Base-by-base conservation (phyloP, 2,797 vertebrate species). In the Choloepus didactylus region DNA sequence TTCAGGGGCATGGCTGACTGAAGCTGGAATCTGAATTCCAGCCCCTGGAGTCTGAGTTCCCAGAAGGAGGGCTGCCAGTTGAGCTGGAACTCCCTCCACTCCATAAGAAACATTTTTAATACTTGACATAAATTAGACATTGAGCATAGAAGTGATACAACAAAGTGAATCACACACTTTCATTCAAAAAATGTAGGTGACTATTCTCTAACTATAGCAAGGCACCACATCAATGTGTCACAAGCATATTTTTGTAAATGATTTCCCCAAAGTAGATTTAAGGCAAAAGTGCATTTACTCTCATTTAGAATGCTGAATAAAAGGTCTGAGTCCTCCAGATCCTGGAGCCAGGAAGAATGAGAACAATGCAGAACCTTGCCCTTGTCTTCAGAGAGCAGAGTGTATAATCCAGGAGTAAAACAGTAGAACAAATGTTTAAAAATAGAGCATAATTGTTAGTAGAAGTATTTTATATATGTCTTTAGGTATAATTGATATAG, bases 61-160 rank as follows among this genome's bases (percentile, higher is more conserved):
- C 35, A 35, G 35, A 35, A 35, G 35, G 35, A 35, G 35, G 35
- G 35, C 35, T 35, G 35, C 35, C 35, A 35, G 35, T 35, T 35
- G 35, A 35, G 35, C 35, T 35, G 35, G 35, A 35, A 35, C 35
- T 35, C 35, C 35, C 35, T 35, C 35, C 35, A 35, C 35, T 35
- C 35, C 59, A 60, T 49, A 49, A 79, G 19, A 91, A 85, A 49
- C 3, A 31, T 41, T 85, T 83, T 82, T 64, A 92, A 23, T 46
- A 56, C 8, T 73, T 64, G 87, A 41, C 4, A 87, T 7, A 84
- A 93, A 91, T 83, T 56, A 76, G 25, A 41, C 21, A 44, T 25
- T 89, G n/a, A 87, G 19, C 19, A 82, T 77, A 73, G 84, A 95
- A 90, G 9, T 60, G 73, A 87, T 46, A 19, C 14, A 54, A 9